These are phyloP conservation scores for Luscinia luscinia DNA, from an alignment of 2,797 vertebrate species.

Conservation along the genomic window DNA sequence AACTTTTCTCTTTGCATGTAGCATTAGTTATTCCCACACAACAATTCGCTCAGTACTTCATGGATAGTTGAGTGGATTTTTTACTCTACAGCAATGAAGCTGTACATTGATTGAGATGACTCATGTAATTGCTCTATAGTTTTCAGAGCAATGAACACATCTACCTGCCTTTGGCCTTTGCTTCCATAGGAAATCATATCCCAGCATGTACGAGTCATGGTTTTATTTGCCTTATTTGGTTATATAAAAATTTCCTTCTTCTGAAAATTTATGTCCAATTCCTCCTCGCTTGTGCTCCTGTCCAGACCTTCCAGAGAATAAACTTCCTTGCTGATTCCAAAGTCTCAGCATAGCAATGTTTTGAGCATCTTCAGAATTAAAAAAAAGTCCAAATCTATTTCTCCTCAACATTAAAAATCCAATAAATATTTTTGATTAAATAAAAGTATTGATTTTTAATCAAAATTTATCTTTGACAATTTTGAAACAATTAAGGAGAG, in stretches of 20 bases:
- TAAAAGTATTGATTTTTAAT: background rate
- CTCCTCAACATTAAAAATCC: background rate
- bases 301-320: background rate
- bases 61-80: fast-evolving
- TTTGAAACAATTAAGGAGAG: background rate
- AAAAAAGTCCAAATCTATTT: background rate
- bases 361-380: background rate
- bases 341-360: background rate
- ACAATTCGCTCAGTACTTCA: background rate
- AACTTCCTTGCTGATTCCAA: background rate
- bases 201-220: too few relatives aligned
- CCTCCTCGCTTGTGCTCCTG: background rate
- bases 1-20: background rate
- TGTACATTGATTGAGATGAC: background rate
- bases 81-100: background rate
- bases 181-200: background rate
- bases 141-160: background rate
- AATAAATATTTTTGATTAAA: background rate
- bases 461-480: background rate
- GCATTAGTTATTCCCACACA: background rate
- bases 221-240: background rate
- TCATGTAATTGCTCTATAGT: background rate
- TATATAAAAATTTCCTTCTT: background rate
- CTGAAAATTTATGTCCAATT: background rate
- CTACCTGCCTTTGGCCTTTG: background rate